A percentile compares a stretch with the other conserved stretches of the same genome.
phyloP scores from a whole-genome alignment of 2,888 invertebrate species.

The Dyspetes luteomarginatus region DNA sequence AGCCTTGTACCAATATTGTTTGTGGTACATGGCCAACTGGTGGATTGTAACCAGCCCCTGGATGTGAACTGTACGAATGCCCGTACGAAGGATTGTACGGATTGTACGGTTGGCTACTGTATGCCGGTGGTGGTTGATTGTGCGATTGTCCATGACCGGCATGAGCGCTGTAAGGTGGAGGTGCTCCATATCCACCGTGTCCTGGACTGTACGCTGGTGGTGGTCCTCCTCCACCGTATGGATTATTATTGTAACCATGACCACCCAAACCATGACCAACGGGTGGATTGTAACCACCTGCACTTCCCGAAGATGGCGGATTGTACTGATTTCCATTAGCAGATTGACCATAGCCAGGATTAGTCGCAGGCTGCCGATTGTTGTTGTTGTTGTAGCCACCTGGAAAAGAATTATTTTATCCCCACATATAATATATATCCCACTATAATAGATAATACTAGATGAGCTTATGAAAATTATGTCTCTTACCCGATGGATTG shows the following conservation, averaged over 20 bases:
- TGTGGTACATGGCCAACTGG: constrained; percentile 74
- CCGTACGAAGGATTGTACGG: constrained; percentile 70
- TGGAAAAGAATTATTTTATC: constrained; percentile 39
- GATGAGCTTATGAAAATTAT: too few species aligned
- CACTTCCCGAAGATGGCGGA: too few species aligned
- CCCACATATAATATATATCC: too few species aligned
- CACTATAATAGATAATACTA: too few species aligned
- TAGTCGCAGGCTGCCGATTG: constrained; percentile 69
- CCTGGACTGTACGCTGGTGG: constrained; percentile 68
- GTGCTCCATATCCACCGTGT: constrained; percentile 46
- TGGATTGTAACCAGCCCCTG: constrained; percentile 68
- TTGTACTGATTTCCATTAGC: constrained; percentile 61
- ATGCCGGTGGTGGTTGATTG: constrained; percentile 68
- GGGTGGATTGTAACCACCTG: constrained; percentile 71
- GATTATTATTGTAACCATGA: too few species aligned
- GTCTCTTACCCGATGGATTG: constrained; percentile 66
- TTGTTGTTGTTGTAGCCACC: too few species aligned
- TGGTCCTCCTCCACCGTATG: constrained; percentile 60
- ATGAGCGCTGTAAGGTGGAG: constrained; percentile 57
- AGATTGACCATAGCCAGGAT: constrained; percentile 65
- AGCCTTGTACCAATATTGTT: constrained; percentile 74
- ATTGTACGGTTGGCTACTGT: constrained; percentile 65
- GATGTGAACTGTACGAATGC: constrained; percentile 59
- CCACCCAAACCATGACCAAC: constrained; percentile 68
- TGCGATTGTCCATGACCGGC: constrained; percentile 68